Base-by-base conservation (phyloP, 2,113 vertebrate species). In the Brachionichthys hirsutus region DNA sequence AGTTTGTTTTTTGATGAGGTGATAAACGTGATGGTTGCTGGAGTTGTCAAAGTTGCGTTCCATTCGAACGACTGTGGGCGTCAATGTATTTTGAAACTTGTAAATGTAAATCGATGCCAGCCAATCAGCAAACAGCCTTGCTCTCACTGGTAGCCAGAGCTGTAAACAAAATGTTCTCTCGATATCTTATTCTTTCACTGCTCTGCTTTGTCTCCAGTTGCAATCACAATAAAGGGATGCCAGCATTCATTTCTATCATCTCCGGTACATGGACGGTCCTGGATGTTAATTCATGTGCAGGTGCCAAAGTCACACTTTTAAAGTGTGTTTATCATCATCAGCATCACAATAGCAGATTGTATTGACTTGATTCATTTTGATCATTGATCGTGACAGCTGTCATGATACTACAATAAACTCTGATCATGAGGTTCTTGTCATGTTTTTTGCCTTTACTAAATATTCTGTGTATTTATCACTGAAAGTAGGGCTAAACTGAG, bases 361-460 rank as follows among this genome's bases (percentile, higher is more conserved):
- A 62, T 63, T 24, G 56, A 69, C 56, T 62, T 17, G 38, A 62
- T 78, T 82, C 38, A 60, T 16, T 68, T 75, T 48, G 60, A 70
- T 68, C 78, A 71, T 30, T 61, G 64, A 59, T 66, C 14, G 42
- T 44, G 52, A 60, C 63, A 24, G 48, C 53, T 49, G 67, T 78
- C 70, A 73, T 67, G 59, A 76, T 62, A 77, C 73, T 78, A 51
- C 76, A 86, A 86, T 88, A 83, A 88, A 88, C 14, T 56, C 54
- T 59, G 36, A 77, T 30, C 24, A 30, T 8, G 3, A 6, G 24
- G 3, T 30, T 30, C 24, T 30, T 3, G 24, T 30, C 24, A 30
- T 30, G 24, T 30, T 30, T 30, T 30, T 3, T 30, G 24, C 3
- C 24, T 30, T 30, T 30, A 30, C 8, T 30, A 8, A 30, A 30